Base-by-base conservation (phyloP, 30 jellyfish, hydroid and myxozoan genomes). In the Aurelia sp. region DNA sequence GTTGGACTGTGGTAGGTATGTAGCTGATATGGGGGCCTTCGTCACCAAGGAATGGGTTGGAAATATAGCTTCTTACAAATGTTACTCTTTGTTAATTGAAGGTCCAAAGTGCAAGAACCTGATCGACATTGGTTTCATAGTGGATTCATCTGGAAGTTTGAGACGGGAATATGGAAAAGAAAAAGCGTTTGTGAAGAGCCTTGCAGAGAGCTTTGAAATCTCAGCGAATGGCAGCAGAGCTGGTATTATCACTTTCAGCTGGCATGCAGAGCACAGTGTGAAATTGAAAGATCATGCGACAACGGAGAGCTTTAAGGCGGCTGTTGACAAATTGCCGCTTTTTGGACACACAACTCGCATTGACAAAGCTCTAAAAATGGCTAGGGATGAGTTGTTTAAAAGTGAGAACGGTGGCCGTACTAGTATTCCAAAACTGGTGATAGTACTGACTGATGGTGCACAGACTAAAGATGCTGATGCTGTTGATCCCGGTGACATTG, bases 371-470 rank as follows among this genome's bases (percentile, higher is more conserved):
- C 87, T 91, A 12, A 86, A 63, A 52, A 86, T 85, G 15, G 96
- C 89, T 8, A 67, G 79, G 30, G 84, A 91, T 5, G 92, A 91
- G 62, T 38, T 85, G 91, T 85, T 85, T 74, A 65, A 58, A 8
- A 15, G 16, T 30, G 50, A 84, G 51, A 85, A 80, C 52, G 96
- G 96, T 21, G 96, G 85, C 38, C 85, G 96, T 30, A 60, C 90
- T 13, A 67, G 78, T 61, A 84, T 85, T 21, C 87, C 91, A 41
- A 92, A 85, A 60, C 38, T 92, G 47, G 71, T 92, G 63, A 44
- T 92, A 72, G 35, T 92, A 68, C 80, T 92, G 81, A 92, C 98
- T 24, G 98, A 92, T 81, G 98, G 98, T 16, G 63, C 94, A 5
- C 98, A 92, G 87, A 92, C 98, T 1, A 73, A 27, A 21, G 98